These are phyloP conservation scores for Ectemnius cavifrons DNA, from an alignment of 2,888 invertebrate species.

Conservation along the genomic window DNA sequence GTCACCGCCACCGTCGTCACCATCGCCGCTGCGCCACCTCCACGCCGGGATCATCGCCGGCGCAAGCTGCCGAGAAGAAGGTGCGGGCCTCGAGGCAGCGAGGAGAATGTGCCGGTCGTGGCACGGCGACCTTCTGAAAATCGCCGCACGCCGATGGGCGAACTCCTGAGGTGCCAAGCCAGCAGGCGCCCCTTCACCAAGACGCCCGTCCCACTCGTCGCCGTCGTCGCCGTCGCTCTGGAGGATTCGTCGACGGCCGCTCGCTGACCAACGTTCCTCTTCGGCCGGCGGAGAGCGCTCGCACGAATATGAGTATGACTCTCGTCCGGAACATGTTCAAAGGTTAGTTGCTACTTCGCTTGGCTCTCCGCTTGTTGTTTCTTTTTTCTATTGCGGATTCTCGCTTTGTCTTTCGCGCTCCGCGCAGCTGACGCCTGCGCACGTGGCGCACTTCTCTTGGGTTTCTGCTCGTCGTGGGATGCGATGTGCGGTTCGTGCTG, in stretches of 20 bases:
- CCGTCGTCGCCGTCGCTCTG: constrained; percentile 45
- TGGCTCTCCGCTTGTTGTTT: neutral
- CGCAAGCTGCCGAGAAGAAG: constrained; percentile 7
- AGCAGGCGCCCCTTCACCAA: constrained; percentile 16
- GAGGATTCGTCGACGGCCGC: constrained; percentile 42
- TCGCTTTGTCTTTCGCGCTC: constrained; percentile 25
- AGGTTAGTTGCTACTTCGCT: constrained; percentile 63
- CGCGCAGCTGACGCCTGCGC: constrained; percentile 5
- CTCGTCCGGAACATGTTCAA: constrained; percentile 75
- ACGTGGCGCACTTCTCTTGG: neutral
- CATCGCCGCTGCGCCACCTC: constrained; percentile 27
- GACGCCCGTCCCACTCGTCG: constrained; percentile 27
- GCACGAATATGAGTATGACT: constrained; percentile 77
- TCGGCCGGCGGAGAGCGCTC: constrained; percentile 50
- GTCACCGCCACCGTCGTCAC: constrained; percentile 39
- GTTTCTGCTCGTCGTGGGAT: too few relatives aligned
- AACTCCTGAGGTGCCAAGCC: constrained; percentile 47
- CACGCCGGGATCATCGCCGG: constrained; percentile 28
- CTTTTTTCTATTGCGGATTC: neutral
- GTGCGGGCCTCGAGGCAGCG: constrained; percentile 3
- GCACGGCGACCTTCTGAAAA: constrained; percentile 21
- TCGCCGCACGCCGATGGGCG: constrained; percentile 56
- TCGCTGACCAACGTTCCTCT: constrained; percentile 44
- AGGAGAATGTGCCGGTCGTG: constrained; percentile 51
- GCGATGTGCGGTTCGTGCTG: too few relatives aligned